Evolutionary conservation across 1,140 invertebrate species (phyloP), one percentile per base, ranked within the genome.

Genomic region (Zaprionus ghesquierei): DNA sequence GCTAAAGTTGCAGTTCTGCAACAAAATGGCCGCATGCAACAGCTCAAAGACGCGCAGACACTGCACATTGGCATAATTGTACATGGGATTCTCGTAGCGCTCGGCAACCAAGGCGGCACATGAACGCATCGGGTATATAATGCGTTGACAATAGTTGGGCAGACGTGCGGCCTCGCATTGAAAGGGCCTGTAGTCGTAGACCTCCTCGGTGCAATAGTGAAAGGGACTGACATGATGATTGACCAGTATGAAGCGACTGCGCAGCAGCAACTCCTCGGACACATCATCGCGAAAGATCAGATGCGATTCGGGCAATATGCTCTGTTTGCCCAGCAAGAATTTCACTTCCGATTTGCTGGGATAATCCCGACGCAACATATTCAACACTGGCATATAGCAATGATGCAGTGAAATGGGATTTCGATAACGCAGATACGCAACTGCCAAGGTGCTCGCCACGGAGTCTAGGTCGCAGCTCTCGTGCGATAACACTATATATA

Each of bases 381-480:
- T 96, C 54, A 96, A 84, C 0, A 96, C 82, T 0, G 95, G 94
- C 76, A 95, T 80, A 35, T 41, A 72, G 2, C 38, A 46, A 12
- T 72, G 71, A 6, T 61, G 27, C 29, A 22, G 0, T 0, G 15
- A 18, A 2, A 49, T 62, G 5, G 35, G 62, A 54, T 72, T 79
- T 5, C 63, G 49, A 56, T 94, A 91, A 3, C 56, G 70, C 12
- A 63, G 49, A 41, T 72, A 79, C 3, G 68, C 41, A 12, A 76
- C 9, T 0, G 73, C 69, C 63, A 78, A 13, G 0, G 70, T 77
- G 59, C 78, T 69, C 1, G 95, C 93, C n/a, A 94, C 94, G 0
- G 95, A 96, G 89, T 96, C 95, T 55, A 96, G 87, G 86, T 96
- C 95, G 89, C 95, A 95, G 1, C 94, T 93, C 77, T 94, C 94